Base-by-base conservation (phyloP, 2,797 vertebrate genomes). In the Peromyscus melanophrys region DNA sequence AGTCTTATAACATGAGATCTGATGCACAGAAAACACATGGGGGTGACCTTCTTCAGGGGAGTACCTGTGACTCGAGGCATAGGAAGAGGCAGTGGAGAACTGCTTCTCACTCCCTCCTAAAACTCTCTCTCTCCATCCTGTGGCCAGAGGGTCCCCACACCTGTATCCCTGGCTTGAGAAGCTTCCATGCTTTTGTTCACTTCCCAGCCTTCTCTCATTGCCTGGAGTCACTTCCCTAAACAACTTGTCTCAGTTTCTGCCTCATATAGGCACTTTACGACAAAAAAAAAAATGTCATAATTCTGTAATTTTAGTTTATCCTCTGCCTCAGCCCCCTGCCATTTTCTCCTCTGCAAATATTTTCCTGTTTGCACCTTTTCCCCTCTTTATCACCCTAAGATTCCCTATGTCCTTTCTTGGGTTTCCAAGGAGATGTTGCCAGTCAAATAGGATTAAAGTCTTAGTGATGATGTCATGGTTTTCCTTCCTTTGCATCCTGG, bases 1-100 rank as follows among this genome's bases (percentile, higher is more conserved):
- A 40, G 14, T 63, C 65, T 59, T 37, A 25, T 37, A 65, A 76
- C 21, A 14, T 61, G 23, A 40, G n/a, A 75, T 43, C 21, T 34
- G 69, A 37, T 0, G 23, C 67, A 73, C 49, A 17, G 21, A 80
- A 85, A 85, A n/a, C 61, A 19, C 3, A 1, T 14, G 34, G 17
- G 6, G 8, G n/a, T 61, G 61, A 59, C 5, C 34, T 57, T 46
- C 52, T 55, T 55, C 67, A 57, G 19, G 37, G n/a, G 49, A 31
- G 8, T 34, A 3, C 2, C 43, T 19, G 75, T 59, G 27, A 11
- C 6, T 1, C 4, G 14, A 4, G 4, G 1, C 8, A 7, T 21
- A 67, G 87, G 25, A 75, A 92, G n/a, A 71, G 46, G 12, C 4
- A 0, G n/a, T 63, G 43, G 17, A 19, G 27, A 29, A 83, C 12